phyloP scores from a whole-genome alignment of 2,888 invertebrate genomes.

The Drosophila lutescens region DNA sequence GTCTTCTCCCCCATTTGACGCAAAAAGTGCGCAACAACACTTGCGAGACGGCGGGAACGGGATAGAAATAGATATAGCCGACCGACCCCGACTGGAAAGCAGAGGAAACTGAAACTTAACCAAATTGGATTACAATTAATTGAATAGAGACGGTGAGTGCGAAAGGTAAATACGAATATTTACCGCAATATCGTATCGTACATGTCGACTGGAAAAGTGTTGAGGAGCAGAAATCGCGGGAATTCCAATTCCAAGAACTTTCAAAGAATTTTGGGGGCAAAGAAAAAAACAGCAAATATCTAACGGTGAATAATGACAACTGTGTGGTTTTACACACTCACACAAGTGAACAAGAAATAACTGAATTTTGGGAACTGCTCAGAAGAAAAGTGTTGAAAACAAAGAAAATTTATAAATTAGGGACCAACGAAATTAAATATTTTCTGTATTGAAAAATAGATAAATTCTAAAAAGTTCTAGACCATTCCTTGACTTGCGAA shows the following conservation, averaged over 20 bases:
- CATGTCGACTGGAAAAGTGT: background rate
- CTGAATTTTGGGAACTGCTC: background rate
- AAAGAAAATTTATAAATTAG: background rate
- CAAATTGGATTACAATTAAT: slow-evolving; percentile 46
- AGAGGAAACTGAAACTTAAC: slow-evolving; percentile 8
- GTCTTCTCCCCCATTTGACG: slow-evolving; percentile 20
- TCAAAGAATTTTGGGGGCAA: background rate
- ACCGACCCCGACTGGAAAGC: slow-evolving; percentile 1
- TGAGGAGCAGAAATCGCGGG: too few relatives aligned
- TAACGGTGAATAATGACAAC: background rate
- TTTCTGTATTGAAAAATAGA: background rate
- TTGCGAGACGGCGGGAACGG: slow-evolving; percentile 11
- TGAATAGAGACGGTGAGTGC: slow-evolving; percentile 34
- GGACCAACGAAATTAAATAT: background rate
- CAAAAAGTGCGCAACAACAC: slow-evolving; percentile 37
- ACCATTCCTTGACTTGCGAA: background rate
- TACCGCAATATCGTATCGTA: background rate
- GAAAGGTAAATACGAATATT: background rate
- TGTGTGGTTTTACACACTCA: background rate
- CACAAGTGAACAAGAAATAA: background rate
- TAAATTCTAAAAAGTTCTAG: background rate
- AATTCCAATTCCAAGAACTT: slow-evolving; percentile 1
- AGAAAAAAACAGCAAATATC: background rate
- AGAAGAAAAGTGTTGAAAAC: background rate
- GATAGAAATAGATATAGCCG: slow-evolving; percentile 4